These are phyloP conservation scores for Ectemnius lituratus DNA, from an alignment of 2,888 invertebrate species.

Conservation along the genomic window DNA sequence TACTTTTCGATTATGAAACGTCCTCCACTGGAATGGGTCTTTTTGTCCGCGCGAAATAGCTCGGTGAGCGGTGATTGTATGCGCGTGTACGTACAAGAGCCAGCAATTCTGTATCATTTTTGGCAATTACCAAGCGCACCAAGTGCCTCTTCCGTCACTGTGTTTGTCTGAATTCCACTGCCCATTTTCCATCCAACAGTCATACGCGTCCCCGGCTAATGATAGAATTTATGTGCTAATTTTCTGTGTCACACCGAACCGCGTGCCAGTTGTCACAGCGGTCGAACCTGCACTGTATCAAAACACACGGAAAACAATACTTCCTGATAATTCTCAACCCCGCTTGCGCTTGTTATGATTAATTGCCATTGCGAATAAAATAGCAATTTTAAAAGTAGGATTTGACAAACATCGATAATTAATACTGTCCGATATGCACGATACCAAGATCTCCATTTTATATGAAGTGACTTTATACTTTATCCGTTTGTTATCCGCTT, in stretches of 20 bases:
- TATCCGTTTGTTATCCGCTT: too few relatives aligned
- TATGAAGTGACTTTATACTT: too few relatives aligned
- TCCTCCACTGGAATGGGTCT: too few relatives aligned
- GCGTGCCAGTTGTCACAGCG: conserved; percentile 36
- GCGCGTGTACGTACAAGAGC: conserved; percentile 18
- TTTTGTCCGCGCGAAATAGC: too few relatives aligned
- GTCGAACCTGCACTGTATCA: conserved; percentile 23
- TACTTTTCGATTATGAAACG: too few relatives aligned
- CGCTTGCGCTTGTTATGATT: background rate
- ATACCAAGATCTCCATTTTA: too few relatives aligned
- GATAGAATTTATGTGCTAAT: conserved; percentile 44
- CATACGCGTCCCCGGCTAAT: conserved; percentile 23
- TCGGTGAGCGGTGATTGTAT: too few relatives aligned
- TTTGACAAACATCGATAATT: too few relatives aligned
- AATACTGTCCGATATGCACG: too few relatives aligned
- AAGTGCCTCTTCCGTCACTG: conserved; percentile 32
- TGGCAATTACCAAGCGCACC: conserved; percentile 35
- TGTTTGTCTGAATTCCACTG: conserved; percentile 46
- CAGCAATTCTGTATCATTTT: conserved; percentile 30
- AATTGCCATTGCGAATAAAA: background rate
- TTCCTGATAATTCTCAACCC: background rate
- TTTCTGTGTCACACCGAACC: conserved; percentile 14
- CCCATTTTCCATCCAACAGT: conserved; percentile 34
- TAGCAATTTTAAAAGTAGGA: too few relatives aligned
- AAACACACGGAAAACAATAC: background rate